Base-by-base conservation (phyloP, 2,113 vertebrate species). In the Morone saxatilis region DNA sequence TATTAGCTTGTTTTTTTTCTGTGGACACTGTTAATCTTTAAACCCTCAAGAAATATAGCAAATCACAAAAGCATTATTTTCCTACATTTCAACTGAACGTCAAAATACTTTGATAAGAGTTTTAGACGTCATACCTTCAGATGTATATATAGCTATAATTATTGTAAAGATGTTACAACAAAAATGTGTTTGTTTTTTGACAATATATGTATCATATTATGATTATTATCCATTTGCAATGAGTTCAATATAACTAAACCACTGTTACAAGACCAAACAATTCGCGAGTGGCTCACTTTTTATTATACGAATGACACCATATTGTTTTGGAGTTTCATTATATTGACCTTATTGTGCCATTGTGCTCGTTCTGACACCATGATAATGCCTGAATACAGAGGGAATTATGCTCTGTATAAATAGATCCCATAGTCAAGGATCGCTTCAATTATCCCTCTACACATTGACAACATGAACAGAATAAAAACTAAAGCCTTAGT, bases 311-410 rank as follows among this genome's bases (percentile, higher is more conserved):
- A 92, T 71, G 91, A 87, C 87, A 93, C 92, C 94, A 94, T 94
- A 94, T 94, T 95, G 93, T 94, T 94, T 94, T 94, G 90, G 80
- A 89, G 92, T 95, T 95, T 94, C 93, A 95, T 95, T 93, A 94
- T 94, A 94, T 95, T 95, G 94, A 94, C 94, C 94, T 95, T 94
- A 95, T 94, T 95, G 93, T 94, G 94, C 92, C 91, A 92, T 95
- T 94, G 94, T 95, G 88, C 91, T 56, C 88, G 89, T 91, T 83
- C 92, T 94, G 94, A 94, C 94, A 94, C 93, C 94, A 91, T 88
- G 92, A 95, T 95, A 94, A 94, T 91, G 92, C 91, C 91, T 95
- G 94, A 93, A 95, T 95, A 91, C 92, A 85, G 92, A 89, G 91
- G 92, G 93, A 94, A 94, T 95, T 95, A 95, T 95, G 91, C 92